Conservation (phyloP, 2,888 invertebrate genomes). For the Erebia aethiops region DNA sequence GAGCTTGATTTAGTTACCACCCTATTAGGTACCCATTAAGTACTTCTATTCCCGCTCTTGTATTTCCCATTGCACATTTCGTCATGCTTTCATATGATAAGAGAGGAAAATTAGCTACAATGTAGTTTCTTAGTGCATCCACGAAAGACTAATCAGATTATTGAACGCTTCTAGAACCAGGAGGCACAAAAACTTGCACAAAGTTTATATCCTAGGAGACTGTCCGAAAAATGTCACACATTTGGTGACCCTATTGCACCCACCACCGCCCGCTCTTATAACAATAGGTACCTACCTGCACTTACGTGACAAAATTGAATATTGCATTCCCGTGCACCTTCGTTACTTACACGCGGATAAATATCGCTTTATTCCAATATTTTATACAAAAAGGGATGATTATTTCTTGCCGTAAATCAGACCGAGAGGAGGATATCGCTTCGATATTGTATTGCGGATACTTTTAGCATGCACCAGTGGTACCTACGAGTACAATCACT, state of each 20-base stretch:
- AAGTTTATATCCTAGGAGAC: background rate
- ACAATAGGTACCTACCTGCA: constrained; percentile 56
- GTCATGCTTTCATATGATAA: too few species aligned
- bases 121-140: too few species aligned
- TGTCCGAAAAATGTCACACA: background rate
- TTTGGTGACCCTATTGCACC: constrained; percentile 38
- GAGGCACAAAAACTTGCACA: too few species aligned
- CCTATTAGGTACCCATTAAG: too few species aligned
- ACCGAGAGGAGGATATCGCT: background rate
- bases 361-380: constrained; percentile 14
- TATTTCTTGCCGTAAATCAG: background rate
- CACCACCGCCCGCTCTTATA: constrained; percentile 51
- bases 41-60: too few species aligned
- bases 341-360: constrained; percentile 25
- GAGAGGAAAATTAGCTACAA: too few species aligned
- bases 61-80: too few species aligned
- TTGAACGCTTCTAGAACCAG: too few species aligned
- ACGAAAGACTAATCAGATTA: too few species aligned
- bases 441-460: background rate
- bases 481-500: too few species aligned
- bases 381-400: background rate
- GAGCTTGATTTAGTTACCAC: too few species aligned
- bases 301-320: constrained; percentile 53
- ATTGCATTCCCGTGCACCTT: constrained; percentile 46
- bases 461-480: background rate